Evolutionary conservation across 2,888 invertebrate species (phyloP), one percentile per base, ranked within the genome.

Genomic region (Nematopogon swammerdamellus): DNA sequence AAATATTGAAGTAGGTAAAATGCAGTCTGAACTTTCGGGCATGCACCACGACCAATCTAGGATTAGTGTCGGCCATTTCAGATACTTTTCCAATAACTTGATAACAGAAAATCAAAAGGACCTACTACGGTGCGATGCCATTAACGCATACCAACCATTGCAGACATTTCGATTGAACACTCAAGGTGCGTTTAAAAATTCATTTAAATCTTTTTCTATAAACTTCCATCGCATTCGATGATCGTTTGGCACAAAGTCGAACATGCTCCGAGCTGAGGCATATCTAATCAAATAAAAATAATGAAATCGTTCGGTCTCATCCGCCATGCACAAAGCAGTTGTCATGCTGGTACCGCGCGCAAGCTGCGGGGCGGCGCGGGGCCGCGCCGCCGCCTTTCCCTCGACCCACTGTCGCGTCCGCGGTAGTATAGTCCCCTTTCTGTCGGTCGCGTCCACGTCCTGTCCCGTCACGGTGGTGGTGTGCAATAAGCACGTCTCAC

Each of bases 261-360:
- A 70, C 77, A 79, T 79, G 79, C 79, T 67, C 70, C 69, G 76
- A 75, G 76, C 77, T 65, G 71, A 76, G 77, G 75, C 77, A 67
- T 69, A 65, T 71, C 75, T 79, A 76, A 72, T 60, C 57, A 17
- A 48, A 44, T 47, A 47, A 69, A 72, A 69, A 66, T 56, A 66
- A 70, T 68, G 68, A 72, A 77, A 70, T 64, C 66, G 74, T 74
- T 74, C 68, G 65, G 60, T 67, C 59, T 67, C 63, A 70, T 75
- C 74, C 73, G 75, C 76, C 79, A 79, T 79, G 79, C 79, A 76
- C 68, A 65, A 79, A 79, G 79, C 79, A 11, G 70, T 70, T 69
- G 64, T 70, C 79, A 79, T 79, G 79, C 79, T 75, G 25, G 25
- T 25, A 8, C 3, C 18, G 16, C 18, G 67, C n/a, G 70, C 68